Percentiles rank a stretch among this genome's conserved stretches.
These are phyloP conservation scores for Crambe crambe DNA, from an alignment of 37 sponge, comb jelly and placozoan genomes.

Conservation along the genomic window DNA sequence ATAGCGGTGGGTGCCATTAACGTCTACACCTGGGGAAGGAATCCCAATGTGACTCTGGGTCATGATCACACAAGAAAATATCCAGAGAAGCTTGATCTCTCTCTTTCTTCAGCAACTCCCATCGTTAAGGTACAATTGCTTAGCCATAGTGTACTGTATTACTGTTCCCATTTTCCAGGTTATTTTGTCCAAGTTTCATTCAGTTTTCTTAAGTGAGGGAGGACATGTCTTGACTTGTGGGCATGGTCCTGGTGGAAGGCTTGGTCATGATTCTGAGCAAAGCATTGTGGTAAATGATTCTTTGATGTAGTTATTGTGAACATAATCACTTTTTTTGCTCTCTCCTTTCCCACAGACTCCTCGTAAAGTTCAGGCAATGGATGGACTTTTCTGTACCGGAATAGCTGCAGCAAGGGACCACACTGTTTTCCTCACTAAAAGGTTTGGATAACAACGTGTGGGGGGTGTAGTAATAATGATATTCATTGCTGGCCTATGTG, in stretches of 20 bases:
- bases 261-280: conserved; percentile 90
- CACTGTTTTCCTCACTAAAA: conserved; percentile 66
- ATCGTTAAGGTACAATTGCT: conserved; percentile 34
- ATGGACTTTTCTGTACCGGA: neutral
- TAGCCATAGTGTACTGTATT: too few relatives aligned
- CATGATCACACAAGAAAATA: conserved; percentile 53
- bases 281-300: conserved; percentile 71
- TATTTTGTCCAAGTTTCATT: conserved; percentile 91
- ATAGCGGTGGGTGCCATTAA: neutral
- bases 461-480: neutral
- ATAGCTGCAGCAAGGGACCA: conserved; percentile 78
- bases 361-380: conserved; percentile 15
- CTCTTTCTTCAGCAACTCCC: neutral
- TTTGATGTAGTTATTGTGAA: neutral
- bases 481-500: too few relatives aligned
- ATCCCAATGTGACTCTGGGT: conserved; percentile 76
- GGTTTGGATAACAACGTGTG: conserved; percentile 15
- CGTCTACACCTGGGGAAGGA: conserved; percentile 79
- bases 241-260: conserved; percentile 89
- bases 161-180: too few relatives aligned
- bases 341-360: conserved; percentile 28
- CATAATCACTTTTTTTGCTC: neutral
- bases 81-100: conserved; percentile 50
- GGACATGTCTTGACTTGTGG: conserved; percentile 93
- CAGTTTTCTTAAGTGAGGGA: conserved; percentile 68